These are phyloP conservation scores for Hirundo rustica DNA, from an alignment of 2,797 vertebrate species.

Conservation along the genomic window DNA sequence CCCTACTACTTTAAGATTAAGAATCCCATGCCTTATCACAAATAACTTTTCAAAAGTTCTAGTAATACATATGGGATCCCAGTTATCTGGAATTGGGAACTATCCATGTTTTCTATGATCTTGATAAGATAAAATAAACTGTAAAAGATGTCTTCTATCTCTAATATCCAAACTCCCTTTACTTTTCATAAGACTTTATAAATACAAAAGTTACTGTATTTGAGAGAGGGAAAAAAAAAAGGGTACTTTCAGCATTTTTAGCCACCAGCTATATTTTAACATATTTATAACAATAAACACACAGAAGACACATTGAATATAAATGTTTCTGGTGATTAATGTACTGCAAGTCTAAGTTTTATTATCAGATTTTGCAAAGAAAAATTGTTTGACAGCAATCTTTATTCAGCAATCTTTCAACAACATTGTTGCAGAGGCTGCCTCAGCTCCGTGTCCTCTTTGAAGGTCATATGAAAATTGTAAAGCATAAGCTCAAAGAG, in stretches of 20 bases:
- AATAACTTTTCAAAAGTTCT: not conserved
- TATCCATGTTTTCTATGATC: not conserved
- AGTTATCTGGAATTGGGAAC: not conserved
- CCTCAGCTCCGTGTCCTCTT: not conserved
- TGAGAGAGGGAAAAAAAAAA: not conserved
- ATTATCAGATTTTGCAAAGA: not conserved
- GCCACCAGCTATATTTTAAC: not conserved
- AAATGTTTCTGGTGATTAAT: not conserved
- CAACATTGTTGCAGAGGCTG: not conserved
- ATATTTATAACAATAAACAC: not conserved
- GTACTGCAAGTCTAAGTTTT: not conserved
- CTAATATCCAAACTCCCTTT: not conserved
- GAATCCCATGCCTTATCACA: not conserved
- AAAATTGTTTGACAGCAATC: not conserved
- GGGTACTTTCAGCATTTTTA: not conserved
- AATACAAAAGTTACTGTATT: not conserved
- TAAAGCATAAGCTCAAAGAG: not conserved
- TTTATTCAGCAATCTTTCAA: not conserved
- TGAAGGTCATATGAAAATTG: slow-evolving; percentile 15
- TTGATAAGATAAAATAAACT: not conserved
- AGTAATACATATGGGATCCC: not conserved
- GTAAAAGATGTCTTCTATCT: not conserved
- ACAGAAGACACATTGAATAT: not conserved
- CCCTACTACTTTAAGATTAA: not conserved
- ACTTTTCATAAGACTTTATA: not conserved